Conservation (phyloP, 2,113 vertebrate species). For the Callopanchax toddi region DNA sequence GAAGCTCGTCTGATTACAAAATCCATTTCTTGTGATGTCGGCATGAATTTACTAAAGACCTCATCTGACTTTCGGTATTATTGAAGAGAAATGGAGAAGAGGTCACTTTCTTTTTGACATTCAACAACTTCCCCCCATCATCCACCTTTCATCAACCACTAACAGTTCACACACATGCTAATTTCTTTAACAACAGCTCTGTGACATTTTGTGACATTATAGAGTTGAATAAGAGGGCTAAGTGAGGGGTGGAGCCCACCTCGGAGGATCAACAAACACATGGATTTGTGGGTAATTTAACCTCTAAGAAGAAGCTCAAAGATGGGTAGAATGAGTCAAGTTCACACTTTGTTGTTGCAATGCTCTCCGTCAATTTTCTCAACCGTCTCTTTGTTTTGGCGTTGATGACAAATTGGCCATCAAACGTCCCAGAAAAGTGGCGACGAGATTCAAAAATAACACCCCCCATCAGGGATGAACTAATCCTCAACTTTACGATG, state of each 20-base stretch:
- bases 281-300: conserved; percentile 17
- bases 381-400: conserved; percentile 32
- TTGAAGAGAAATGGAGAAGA: conserved; percentile 27
- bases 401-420: conserved; percentile 45
- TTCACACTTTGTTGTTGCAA: neutral
- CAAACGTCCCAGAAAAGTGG: conserved; percentile 50
- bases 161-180: conserved; percentile 1
- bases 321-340: no score
- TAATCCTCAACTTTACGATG: conserved; percentile 25
- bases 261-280: neutral
- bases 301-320: conserved; percentile 12
- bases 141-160: conserved; percentile 28
- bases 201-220: conserved; percentile 9
- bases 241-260: neutral
- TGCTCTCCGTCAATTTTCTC: conserved; percentile 16
- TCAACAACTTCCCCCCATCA: conserved; percentile 36
- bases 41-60: conserved; percentile 43
- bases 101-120: conserved; percentile 28
- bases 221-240: neutral
- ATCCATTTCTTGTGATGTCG: conserved; percentile 70
- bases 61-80: conserved; percentile 44
- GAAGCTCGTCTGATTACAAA: conserved; percentile 68
- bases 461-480: conserved; percentile 7
- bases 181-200: conserved; percentile 5
- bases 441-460: conserved; percentile 25